Base-by-base conservation (phyloP, 2,797 vertebrate genomes). In the Cirrhinus molitorella region DNA sequence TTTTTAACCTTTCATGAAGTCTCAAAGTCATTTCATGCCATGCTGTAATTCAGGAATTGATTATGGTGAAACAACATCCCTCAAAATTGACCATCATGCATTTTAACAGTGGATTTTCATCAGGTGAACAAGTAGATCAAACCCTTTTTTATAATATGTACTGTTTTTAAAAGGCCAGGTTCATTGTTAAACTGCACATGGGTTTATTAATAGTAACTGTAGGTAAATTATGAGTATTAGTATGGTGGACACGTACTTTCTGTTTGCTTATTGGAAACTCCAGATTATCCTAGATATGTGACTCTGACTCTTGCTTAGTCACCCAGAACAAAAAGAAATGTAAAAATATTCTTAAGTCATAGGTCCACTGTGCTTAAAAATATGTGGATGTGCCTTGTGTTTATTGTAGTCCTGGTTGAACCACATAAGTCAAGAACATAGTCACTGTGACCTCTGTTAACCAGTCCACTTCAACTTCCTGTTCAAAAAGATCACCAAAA, bases 381-480 rank as follows among this genome's bases (percentile, higher is more conserved):
- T 17, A 25, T n/a, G n/a, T 23, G 23, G 19, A 76, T 14, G 0
- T 16, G 17, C 49, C 23, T 34, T 31, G 3, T 70, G 61, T 81
- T 80, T 80, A 55, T 84, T 34, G 61, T 34, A 65, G 19, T 65
- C 28, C 28, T 19, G 12, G n/a, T 19, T 90, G 88, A 91, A 80
- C 89, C 79, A 66, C 25, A 57, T 34, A 11, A 73, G n/a, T 55
- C 13, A 31, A 11, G 7, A 45, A 37, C 45, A n/a, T 65, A 76
- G 61, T 37, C 34, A 17, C 73, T 9, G 40, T 65, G 57, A 63
- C 75, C 67, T 23, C 37, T 40, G 19, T 45, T 71, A 40, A 51
- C 47, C 76, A 57, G 31, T 28, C 65, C 55, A 85, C 85, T 81
- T 74, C 67, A 28, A 84, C 66, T 88, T 88, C 74, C 81, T 87